A percentile compares a stretch with the other conserved stretches of the same genome.
Evolutionary conservation across 2,797 vertebrate genomes (phyloP).

Genomic region (Nannoperca australis): DNA sequence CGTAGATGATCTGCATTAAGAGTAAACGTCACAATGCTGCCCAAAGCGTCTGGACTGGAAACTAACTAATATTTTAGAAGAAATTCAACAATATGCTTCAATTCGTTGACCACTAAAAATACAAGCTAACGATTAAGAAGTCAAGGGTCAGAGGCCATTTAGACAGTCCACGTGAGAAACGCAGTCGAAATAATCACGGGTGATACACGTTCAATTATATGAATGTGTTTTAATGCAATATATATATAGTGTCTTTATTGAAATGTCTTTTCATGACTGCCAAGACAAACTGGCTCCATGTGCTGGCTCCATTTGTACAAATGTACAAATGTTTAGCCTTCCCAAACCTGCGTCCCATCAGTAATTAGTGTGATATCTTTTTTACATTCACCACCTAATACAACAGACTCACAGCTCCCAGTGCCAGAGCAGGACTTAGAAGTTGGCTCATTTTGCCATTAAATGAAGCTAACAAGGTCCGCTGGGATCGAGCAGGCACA

Average conservation of each 20-base stretch:
- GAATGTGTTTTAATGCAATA: neutral
- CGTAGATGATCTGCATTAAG: neutral
- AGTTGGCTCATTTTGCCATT: constrained; percentile 78
- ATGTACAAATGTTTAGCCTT: constrained; percentile 57
- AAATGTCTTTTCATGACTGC: constrained; percentile 31
- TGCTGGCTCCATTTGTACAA: constrained; percentile 31
- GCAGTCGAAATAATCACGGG: neutral
- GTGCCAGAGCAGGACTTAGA: constrained; percentile 64
- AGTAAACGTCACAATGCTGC: too few relatives aligned
- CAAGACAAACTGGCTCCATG: constrained; percentile 55
- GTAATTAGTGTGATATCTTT: constrained; percentile 70
- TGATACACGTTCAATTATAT: neutral
- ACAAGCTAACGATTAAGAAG: neutral
- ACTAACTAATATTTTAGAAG: too few relatives aligned
- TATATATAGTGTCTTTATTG: neutral
- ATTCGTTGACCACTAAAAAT: neutral
- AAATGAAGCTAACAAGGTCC: constrained; percentile 81
- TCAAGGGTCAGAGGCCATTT: neutral
- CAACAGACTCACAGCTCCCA: constrained; percentile 50
- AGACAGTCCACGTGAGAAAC: neutral
- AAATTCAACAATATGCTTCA: too few relatives aligned
- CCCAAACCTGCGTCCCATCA: constrained; percentile 61
- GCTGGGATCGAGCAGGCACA: constrained; percentile 70
- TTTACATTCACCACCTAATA: constrained; percentile 61
- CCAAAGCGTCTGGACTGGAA: neutral